Conservation (phyloP, 2,888 invertebrate genomes). For the Ophioninae sp. region DNA sequence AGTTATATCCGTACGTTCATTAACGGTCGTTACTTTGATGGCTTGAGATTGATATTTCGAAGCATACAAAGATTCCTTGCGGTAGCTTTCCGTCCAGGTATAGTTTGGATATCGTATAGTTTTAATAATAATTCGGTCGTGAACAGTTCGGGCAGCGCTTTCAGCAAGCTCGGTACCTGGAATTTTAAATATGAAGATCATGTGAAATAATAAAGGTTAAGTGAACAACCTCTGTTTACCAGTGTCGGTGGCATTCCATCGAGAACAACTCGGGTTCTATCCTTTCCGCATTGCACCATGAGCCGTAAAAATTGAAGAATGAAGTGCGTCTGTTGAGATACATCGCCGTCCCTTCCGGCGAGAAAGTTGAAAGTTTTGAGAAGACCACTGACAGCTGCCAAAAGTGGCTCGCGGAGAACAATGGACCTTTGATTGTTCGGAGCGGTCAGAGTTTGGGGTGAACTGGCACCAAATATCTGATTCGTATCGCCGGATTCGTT, state of each 20-base stretch:
- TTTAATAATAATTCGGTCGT: conserved; percentile 88
- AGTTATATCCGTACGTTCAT: background rate
- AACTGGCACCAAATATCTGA: conserved; percentile 80
- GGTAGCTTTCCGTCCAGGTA: conserved; percentile 90
- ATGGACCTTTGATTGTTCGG: conserved; percentile 75
- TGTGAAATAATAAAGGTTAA: conserved; percentile 3
- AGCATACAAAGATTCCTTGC: conserved; percentile 94
- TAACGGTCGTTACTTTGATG: conserved; percentile 77
- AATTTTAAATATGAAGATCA: conserved; percentile 40
- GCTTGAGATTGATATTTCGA: conserved; percentile 89
- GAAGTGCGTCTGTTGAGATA: conserved; percentile 92
- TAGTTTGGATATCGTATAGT: conserved; percentile 89
- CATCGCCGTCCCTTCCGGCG: conserved; percentile 87
- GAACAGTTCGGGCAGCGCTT: conserved; percentile 90
- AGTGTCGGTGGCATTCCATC: conserved; percentile 89
- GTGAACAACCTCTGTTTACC: conserved; percentile 73
- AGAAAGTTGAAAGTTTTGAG: conserved; percentile 88
- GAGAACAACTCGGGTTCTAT: conserved; percentile 87
- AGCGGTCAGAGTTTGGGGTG: conserved; percentile 77
- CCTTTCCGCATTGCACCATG: conserved; percentile 89
- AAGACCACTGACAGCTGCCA: conserved; percentile 86
- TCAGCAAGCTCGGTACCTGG: conserved; percentile 89
- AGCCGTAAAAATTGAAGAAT: conserved; percentile 89
- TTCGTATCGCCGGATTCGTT: conserved; percentile 85
- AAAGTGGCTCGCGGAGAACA: conserved; percentile 85